Evolutionary conservation across 1,140 invertebrate genomes (phyloP).

Genomic region (Globodera rostochiensis): DNA sequence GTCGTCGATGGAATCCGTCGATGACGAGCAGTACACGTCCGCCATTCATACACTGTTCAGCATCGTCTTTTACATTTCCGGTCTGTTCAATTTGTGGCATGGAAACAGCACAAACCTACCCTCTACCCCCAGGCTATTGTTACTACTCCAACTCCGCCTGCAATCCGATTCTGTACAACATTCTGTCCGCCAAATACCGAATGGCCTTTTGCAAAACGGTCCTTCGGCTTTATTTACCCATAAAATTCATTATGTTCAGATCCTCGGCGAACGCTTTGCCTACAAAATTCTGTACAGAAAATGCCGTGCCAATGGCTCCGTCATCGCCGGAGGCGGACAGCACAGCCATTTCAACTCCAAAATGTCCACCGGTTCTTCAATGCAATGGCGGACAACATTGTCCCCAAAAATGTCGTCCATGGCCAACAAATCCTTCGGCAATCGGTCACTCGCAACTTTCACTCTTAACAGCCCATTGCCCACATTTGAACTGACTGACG

Average conservation of each 20-base stretch:
- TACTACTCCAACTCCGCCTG: constrained; percentile 55
- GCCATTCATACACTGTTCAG: constrained; percentile 43
- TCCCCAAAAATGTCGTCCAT: constrained; percentile 13
- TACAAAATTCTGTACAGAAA: constrained; percentile 20
- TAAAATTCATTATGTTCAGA: constrained; percentile 13
- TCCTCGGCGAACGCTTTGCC: constrained; percentile 22
- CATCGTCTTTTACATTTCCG: constrained; percentile 50
- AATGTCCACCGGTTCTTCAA: constrained; percentile 17
- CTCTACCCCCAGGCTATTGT: constrained; percentile 40
- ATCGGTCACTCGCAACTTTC: not conserved
- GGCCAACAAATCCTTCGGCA: not conserved
- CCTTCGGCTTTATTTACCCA: not conserved
- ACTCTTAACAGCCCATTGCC: constrained; percentile 15
- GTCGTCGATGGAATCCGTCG: not conserved
- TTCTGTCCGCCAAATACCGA: constrained; percentile 45
- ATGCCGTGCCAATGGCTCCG: constrained; percentile 4
- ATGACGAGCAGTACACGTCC: not conserved
- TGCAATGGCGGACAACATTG: constrained; percentile 11
- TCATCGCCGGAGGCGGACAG: constrained; percentile 1
- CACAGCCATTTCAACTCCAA: constrained; percentile 15
- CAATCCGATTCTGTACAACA: constrained; percentile 56
- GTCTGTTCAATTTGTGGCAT: constrained; percentile 28
- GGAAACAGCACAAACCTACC: not conserved
- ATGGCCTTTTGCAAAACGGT: constrained; percentile 39
- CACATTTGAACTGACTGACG: constrained; percentile 4